Evolutionary conservation across 2,797 vertebrate genomes (phyloP), one percentile per base, ranked within the genome.

Genomic region (Urocyon cinereoargenteus): DNA sequence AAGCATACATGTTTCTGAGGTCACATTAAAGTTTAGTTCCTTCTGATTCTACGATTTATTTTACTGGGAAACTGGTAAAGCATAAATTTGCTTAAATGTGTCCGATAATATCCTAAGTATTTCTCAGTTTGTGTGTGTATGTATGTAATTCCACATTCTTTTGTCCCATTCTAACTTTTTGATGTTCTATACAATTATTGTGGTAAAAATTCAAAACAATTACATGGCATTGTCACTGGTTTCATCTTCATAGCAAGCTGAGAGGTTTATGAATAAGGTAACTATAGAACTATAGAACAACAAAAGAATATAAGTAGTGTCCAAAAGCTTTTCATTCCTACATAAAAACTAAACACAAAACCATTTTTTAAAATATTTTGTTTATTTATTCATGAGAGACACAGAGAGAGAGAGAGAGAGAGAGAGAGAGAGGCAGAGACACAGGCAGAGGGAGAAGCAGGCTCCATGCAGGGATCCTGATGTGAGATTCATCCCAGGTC

Each of bases 11-110:
- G n/a, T 51, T 95, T 88, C 28, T 83, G n/a, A 95, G 59, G 64
- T 72, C 85, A 59, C 16, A 53, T 62, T 24, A 79, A 93, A 87
- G 22, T 78, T 96, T 14, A 82, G 4, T 53, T 11, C 16, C 55
- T 81, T 95, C 45, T 95, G 24, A 90, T 85, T 31, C 62, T 51
- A 68, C 55, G 64, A 40, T 85, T 77, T 75, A 79, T 79, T 91
- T 96, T 61, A 75, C n/a, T 90, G 31, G 59, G 31, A 94, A 86
- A 12, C 14, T 55, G 28, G 36, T 79, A 90, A 64, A 66, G n/a
- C 61, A 92, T 31, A 66, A 68, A 40, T 19, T 87, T 94, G 4
- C 51, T 90, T 92, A 66, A 81, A 55, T 77, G 13, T 90, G 28
- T 53, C 62, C 21, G 87, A 51, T 10, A 26, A 40, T 68, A 66